Base-by-base conservation (phyloP, 30 jellyfish, hydroid and myxozoan species). In the Aurelia sp. region DNA sequence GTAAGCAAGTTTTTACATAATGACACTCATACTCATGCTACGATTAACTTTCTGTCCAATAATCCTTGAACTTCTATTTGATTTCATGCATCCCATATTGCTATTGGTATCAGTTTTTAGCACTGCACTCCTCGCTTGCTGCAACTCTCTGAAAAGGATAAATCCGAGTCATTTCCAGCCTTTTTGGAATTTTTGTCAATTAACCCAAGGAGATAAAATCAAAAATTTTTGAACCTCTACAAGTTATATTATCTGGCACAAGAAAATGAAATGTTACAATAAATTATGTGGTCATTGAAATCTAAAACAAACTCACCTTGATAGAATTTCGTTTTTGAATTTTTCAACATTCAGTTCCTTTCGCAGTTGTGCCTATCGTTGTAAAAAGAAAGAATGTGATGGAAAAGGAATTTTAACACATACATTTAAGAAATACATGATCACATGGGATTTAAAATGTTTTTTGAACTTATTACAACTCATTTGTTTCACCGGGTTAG, bases 31-130 rank as follows among this genome's bases (percentile, higher is more conserved):
- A 68, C 98, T 92, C 97, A 92, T 80, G 72, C 98, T 92, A 10
- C 98, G 88, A 40, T 88, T 86, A 79, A 87, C 95, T 82, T 81
- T 92, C 48, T 92, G 92, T 7, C 98, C 98, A 63, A 92, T 90
- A 15, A 82, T 44, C 53, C 98, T 88, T 62, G 86, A 51, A 41
- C 87, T 74, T 55, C 81, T 79, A 5, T 44, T 88, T 12, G 76
- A n/a, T 52, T 76, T 21, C 0, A 18, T 18, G 5, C 15, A 4
- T 31, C 58, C 5, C 48, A 21, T 19, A 41, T 17, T 31, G 17
- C 53, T 41, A 53, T 44, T 13, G 67, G 48, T 60, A 21, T 48
- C 47, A 16, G 88, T 47, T 35, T 78, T 63, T 9, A 18, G 5
- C 5, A 62, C 92, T 6, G 87, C 80, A 63, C 68, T 74, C 77